Percentiles rank a stretch among this genome's conserved stretches.
phyloP scores from a whole-genome alignment of 2,113 vertebrate genomes.

The Pseudopodoces humilis region DNA sequence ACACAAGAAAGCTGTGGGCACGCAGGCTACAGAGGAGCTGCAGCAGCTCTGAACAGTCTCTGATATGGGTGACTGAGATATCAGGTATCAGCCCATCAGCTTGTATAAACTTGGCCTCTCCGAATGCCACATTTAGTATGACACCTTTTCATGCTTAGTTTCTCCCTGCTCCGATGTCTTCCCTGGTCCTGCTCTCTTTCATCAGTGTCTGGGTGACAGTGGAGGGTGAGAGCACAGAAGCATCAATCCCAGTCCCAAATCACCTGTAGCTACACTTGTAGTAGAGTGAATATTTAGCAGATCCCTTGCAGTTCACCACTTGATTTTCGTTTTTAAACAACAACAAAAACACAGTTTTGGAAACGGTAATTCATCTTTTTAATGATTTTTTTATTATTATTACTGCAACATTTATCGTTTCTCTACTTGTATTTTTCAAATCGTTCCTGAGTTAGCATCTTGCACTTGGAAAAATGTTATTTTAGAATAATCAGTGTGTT shows the following conservation, averaged over 20 bases:
- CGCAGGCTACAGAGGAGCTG: background rate
- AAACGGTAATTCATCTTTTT: background rate
- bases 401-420: background rate
- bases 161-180: background rate
- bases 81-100: background rate
- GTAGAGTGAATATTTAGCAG: background rate
- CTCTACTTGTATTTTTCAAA: background rate
- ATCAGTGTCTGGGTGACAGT: background rate
- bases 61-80: background rate
- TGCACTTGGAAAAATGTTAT: background rate
- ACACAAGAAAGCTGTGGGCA: background rate
- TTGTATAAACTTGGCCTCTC: background rate
- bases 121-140: background rate
- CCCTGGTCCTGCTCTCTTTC: background rate
- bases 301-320: background rate
- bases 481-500: background rate
- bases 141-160: background rate
- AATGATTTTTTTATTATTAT: background rate
- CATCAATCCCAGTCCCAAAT: background rate
- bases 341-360: background rate
- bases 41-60: background rate
- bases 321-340: background rate
- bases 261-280: background rate
- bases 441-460: background rate
- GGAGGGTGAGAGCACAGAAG: background rate